These are phyloP conservation scores for Rotaria sp. DNA, from an alignment of 2,888 invertebrate genomes.

Conservation along the genomic window DNA sequence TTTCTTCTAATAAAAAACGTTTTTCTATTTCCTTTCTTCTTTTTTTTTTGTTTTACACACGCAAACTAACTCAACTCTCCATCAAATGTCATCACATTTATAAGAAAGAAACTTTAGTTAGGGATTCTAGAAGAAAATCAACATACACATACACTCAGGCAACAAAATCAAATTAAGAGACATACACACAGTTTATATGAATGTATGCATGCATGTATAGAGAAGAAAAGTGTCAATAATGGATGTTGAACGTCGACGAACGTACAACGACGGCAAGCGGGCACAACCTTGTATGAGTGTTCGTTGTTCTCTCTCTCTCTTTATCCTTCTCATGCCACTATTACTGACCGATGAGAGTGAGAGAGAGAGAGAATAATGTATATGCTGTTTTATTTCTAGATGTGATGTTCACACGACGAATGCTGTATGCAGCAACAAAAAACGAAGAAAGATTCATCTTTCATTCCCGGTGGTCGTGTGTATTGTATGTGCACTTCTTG, in stretches of 20 bases:
- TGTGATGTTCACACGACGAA: slow-evolving; percentile 20
- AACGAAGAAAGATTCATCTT: slow-evolving; percentile 18
- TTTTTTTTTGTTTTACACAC: background rate
- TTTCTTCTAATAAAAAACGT: background rate
- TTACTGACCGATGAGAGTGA: slow-evolving; percentile 15
- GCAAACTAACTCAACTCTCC: background rate
- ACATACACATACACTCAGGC: background rate
- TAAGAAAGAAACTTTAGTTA: background rate
- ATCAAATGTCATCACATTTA: background rate
- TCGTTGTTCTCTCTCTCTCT: background rate
- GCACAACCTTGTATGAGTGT: slow-evolving; percentile 24
- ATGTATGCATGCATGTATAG: slow-evolving; percentile 14
- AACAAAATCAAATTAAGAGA: slow-evolving; percentile 12
- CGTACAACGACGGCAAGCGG: background rate
- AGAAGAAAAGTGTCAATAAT: slow-evolving; percentile 27
- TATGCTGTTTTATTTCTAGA: slow-evolving; percentile 6
- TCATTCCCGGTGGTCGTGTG: slow-evolving; percentile 22
- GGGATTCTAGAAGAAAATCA: background rate
- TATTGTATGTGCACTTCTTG: background rate
- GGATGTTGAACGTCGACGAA: slow-evolving; percentile 23
- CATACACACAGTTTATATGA: slow-evolving; percentile 12
- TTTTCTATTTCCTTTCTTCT: slow-evolving; percentile 3
- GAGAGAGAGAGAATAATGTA: background rate
- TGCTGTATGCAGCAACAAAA: slow-evolving; percentile 12
- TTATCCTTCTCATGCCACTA: background rate